These are phyloP conservation scores for Bombyx mandarina DNA, from an alignment of 1,140 invertebrate species.

Conservation along the genomic window DNA sequence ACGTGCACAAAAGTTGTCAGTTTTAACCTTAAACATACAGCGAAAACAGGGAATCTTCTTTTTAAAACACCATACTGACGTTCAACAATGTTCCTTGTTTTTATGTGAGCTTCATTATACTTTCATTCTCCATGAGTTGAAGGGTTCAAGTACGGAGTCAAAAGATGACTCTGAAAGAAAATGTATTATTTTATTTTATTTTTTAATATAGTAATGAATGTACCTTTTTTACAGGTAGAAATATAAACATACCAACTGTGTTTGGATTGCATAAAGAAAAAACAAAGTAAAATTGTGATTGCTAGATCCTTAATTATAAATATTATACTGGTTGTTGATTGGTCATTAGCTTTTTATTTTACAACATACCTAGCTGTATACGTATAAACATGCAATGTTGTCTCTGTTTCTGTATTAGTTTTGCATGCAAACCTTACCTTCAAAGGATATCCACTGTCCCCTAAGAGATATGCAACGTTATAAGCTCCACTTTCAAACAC, in stretches of 20 bases:
- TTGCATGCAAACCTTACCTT: not conserved
- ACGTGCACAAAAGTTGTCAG: constrained; percentile 27
- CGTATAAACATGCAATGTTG: not conserved
- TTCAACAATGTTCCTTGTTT: constrained; percentile 9
- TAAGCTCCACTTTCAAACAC: constrained; percentile 10
- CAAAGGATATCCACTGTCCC: constrained; percentile 10
- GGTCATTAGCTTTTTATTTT: not conserved
- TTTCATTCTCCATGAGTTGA: constrained; percentile 1
- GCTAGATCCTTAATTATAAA: not conserved
- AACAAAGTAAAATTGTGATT: not conserved
- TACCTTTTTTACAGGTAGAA: not conserved
- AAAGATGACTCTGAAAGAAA: constrained; percentile 14
- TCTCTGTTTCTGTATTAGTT: too few species aligned
- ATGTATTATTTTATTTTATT: not conserved
- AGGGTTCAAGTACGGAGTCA: constrained; percentile 31
- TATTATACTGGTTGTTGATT: not conserved
- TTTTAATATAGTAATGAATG: not conserved
- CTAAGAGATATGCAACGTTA: constrained; percentile 1
- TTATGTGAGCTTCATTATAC: constrained; percentile 8
- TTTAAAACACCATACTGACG: constrained; percentile 4
- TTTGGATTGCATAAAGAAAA: not conserved
- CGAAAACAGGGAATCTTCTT: constrained; percentile 2
- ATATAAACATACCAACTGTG: not conserved
- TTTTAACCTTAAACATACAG: constrained; percentile 15
- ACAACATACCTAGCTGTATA: not conserved